Evolutionary conservation across 2,797 vertebrate species (phyloP), one percentile per base, ranked within the genome.

Genomic region (Peromyscus eremicus): DNA sequence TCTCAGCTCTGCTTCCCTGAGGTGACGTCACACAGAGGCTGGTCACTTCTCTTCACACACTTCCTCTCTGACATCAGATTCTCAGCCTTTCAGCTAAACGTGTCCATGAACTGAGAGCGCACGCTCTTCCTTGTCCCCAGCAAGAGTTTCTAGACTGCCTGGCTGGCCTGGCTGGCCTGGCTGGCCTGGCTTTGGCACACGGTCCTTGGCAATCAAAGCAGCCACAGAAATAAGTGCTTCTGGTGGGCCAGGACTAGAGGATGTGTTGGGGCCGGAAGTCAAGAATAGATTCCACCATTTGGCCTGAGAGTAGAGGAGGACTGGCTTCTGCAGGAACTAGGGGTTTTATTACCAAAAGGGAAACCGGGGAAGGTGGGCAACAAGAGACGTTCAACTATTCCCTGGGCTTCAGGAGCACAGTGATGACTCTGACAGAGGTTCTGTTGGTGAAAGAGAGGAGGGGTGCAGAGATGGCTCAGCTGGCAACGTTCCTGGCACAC

Each of bases 271-370:
- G 19, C 3, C 29, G 23, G 5, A 46, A 52, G 62, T 43, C 25
- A n/a, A 80, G 17, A 27, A 7, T 43, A 5, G 60, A 55, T 2
- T 70, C 27, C 27, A 43, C 5, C 8, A 5, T n/a, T 29, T 57
- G 60, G 14, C 85, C 37, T 49, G 62, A 84, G 49, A 9, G 0
- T 87, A 60, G n/a, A 71, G 68, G 57, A 81, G 3, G 0, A 71
- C 37, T 1, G 13, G 0, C 1, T 9, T 46, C 5, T 10, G 1
- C 19, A 62, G 29, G 27, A 68, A 62, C 32, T 2, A 17, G 17
- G 49, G 10, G 46, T 32, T 40, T 21, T 75, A 6, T 64, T 25
- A 57, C 27, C 49, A 21, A 68, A 57, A 21, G 37, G 37, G 11
- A 49, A 49, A 34, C 27, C 5, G 12, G 68, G 75, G 34, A 57